Conservation (phyloP, 2,797 vertebrate species). For the Spheniscus humboldti region DNA sequence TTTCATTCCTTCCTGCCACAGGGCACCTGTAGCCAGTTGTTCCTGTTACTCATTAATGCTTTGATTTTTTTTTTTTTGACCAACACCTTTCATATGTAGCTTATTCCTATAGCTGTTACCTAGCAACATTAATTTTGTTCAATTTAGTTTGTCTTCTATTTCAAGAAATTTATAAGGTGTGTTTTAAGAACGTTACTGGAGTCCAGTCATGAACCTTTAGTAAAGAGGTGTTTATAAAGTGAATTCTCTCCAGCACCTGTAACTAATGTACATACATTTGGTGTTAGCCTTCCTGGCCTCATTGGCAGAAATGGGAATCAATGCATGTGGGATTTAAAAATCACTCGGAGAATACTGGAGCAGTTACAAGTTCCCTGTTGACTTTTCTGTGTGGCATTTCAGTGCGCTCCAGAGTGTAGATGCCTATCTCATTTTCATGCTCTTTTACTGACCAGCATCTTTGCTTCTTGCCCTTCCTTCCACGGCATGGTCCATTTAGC, state of each 20-base stretch:
- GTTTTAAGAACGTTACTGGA: not conserved
- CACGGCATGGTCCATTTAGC: not conserved
- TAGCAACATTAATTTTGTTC: slow-evolving; percentile 45
- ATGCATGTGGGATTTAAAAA: not conserved
- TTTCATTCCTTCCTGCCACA: not conserved
- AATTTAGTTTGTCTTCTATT: slow-evolving; percentile 1
- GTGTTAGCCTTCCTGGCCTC: not conserved
- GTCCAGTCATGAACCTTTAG: not conserved
- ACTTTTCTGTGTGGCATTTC: not conserved
- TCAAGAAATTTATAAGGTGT: not conserved
- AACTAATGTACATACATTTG: not conserved
- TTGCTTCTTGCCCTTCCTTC: not conserved
- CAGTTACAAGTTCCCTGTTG: not conserved
- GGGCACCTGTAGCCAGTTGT: not conserved
- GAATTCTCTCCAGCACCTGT: not conserved
- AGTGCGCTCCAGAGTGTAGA: not conserved
- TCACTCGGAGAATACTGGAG: not conserved
- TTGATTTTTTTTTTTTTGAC: not conserved
- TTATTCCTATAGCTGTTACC: slow-evolving; percentile 18
- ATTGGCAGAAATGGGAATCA: not conserved
- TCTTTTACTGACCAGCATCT: not conserved
- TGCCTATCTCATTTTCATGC: not conserved
- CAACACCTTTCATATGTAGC: not conserved
- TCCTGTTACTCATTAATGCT: not conserved
- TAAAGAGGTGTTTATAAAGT: not conserved